Conservation (phyloP, 1,140 invertebrate genomes). For the Drosophila kanapiae region DNA sequence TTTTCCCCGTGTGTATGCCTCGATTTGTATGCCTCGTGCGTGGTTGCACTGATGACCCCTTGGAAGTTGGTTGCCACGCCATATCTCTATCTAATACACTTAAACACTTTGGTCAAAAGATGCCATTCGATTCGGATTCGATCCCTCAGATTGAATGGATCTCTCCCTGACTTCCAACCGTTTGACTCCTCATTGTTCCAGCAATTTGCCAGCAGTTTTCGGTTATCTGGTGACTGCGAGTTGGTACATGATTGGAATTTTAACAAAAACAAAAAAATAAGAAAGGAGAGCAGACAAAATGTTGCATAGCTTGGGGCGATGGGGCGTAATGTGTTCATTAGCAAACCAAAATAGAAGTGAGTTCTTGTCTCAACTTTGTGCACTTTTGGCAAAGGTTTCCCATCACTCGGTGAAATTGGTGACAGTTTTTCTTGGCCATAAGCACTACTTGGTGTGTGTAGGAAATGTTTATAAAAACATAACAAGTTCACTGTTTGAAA, state of each 20-base stretch:
- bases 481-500: too few species aligned
- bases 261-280: constrained; percentile 1
- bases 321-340: constrained; percentile 49
- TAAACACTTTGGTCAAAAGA: constrained; percentile 55
- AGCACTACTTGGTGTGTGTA: neutral
- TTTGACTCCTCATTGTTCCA: constrained; percentile 43
- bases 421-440: neutral
- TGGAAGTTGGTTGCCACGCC: constrained; percentile 18
- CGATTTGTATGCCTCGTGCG: constrained; percentile 69
- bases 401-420: neutral
- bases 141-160: constrained; percentile 15
- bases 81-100: constrained; percentile 61
- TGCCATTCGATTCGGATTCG: constrained; percentile 14
- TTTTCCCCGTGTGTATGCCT: neutral
- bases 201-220: constrained; percentile 28
- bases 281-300: constrained; percentile 22
- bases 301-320: constrained; percentile 38
- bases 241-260: constrained; percentile 67
- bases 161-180: constrained; percentile 21
- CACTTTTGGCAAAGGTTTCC: neutral
- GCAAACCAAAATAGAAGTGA: constrained; percentile 29
- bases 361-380: neutral
- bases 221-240: neutral
- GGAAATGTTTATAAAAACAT: neutral
- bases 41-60: constrained; percentile 25